A percentile compares a stretch with the other conserved stretches of the same genome.
These are phyloP conservation scores for Drosophila sp. DNA, from an alignment of 1,140 invertebrate genomes.

Conservation along the genomic window DNA sequence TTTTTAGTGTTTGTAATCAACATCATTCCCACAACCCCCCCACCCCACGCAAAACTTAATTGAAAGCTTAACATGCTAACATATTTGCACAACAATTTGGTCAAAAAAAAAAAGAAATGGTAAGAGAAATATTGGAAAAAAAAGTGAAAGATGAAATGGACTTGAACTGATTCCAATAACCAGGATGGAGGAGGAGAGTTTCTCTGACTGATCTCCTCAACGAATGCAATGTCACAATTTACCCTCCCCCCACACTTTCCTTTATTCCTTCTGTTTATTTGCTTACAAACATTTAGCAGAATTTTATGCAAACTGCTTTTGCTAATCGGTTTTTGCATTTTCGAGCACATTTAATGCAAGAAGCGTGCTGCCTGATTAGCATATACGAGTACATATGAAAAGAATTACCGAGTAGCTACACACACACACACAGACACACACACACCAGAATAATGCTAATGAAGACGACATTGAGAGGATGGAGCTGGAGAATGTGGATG, in stretches of 20 bases:
- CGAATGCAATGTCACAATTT: slow-evolving; percentile 47
- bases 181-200: neutral
- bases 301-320: slow-evolving; percentile 61
- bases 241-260: neutral
- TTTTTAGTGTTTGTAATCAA: slow-evolving; percentile 77
- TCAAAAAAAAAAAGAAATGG: slow-evolving; percentile 10
- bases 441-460: neutral
- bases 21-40: neutral
- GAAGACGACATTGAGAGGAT: too few relatives aligned
- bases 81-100: slow-evolving; percentile 66
- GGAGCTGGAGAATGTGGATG: too few relatives aligned
- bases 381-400: slow-evolving; percentile 51
- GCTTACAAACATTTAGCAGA: slow-evolving; percentile 72
- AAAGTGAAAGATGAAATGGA: slow-evolving; percentile 17
- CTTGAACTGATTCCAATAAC: slow-evolving; percentile 35
- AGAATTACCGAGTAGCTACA: slow-evolving; percentile 34
- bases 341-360: slow-evolving; percentile 65
- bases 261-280: slow-evolving; percentile 44
- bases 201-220: slow-evolving; percentile 25
- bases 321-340: slow-evolving; percentile 75
- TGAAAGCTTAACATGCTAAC: slow-evolving; percentile 69
- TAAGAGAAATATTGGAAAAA: neutral
- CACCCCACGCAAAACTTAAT: slow-evolving; percentile 41
- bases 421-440: too few relatives aligned
- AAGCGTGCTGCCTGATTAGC: slow-evolving; percentile 71